Base-by-base conservation (phyloP, 2,888 invertebrate species). In the Strigamia transsilvanica region DNA sequence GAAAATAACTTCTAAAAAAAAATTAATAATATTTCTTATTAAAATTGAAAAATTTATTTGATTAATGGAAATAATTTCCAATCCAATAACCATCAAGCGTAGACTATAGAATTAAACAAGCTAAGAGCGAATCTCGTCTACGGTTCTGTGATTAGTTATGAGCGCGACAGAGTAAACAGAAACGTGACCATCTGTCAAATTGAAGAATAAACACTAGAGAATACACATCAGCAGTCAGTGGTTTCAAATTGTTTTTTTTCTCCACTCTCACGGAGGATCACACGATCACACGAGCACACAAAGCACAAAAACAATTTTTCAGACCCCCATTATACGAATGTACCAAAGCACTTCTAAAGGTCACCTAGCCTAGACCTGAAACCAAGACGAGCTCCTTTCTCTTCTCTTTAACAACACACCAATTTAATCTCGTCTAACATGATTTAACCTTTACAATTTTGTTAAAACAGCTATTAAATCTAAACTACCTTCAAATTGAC, bases 181-280 rank as follows among this genome's bases (percentile, higher is more conserved):
- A 73, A 32, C 73, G 12, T 73, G 23, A 73, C 73, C 73, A 73
- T 73, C 73, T 73, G 73, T 73, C 73, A 73, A 73, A 73, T 32
- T 27, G 32, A 15, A 32, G 32, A 73, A 73, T 32, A 73, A 73
- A 23, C 13, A 23, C 9, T 13, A 15, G n/a, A 32, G 73, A 73
- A 32, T 27, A 73, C 56, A 56, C 18, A 38, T 38, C 15, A 51
- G 51, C 51, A 51, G 32, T 27, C 73, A 32, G 12, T 27, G 32
- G 73, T 73, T 5, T 27, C 73, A 73, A 73, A 27, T 32, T 73
- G 13, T n/a, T 73, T 32, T 73, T 61, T 7, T 21, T 61, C 61
- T 10, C 21, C 18, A 10, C 23, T 61, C 6, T 18, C 21, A 1
- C 13, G 73, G 73, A n/a, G n/a, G n/a, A n/a, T n/a, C n/a, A n/a